phyloP scores from a whole-genome alignment of 2,888 invertebrate species.

The Agrochola circellaris region DNA sequence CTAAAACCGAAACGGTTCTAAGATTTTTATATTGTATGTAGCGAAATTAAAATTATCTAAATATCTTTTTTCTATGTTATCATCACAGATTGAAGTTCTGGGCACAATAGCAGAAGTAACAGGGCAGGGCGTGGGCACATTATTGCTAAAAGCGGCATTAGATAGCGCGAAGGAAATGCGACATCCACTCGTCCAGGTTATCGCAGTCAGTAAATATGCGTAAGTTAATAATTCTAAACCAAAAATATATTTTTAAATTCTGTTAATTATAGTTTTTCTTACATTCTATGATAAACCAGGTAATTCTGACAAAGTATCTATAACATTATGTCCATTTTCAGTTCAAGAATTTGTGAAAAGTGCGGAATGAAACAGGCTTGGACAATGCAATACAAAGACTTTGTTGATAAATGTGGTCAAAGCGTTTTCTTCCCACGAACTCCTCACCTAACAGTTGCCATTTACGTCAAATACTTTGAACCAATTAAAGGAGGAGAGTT shows the following conservation, averaged over 20 bases:
- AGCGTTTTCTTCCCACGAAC: constrained; percentile 88
- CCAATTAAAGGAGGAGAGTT: constrained; percentile 59
- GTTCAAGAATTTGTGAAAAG: constrained; percentile 86
- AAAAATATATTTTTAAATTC: neutral
- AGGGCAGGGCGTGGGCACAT: constrained; percentile 85
- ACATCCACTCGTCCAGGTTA: constrained; percentile 84
- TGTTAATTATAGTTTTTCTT: neutral
- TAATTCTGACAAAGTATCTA: neutral
- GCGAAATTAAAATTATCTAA: neutral
- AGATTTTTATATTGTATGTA: neutral
- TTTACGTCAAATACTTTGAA: constrained; percentile 82
- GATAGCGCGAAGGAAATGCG: constrained; percentile 85
- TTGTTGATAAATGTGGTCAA: constrained; percentile 84
- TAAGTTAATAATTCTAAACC: constrained; percentile 70
- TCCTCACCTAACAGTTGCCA: constrained; percentile 85
- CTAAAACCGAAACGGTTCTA: neutral
- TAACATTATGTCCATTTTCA: constrained; percentile 64
- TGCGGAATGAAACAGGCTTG: constrained; percentile 87
- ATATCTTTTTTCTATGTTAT: neutral
- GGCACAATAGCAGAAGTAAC: constrained; percentile 86
- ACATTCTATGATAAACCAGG: neutral
- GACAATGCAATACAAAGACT: constrained; percentile 89
- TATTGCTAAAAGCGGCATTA: constrained; percentile 80
- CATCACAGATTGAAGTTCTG: constrained; percentile 84
- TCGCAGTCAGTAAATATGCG: constrained; percentile 87